A percentile compares a stretch with the other conserved stretches of the same genome.
Evolutionary conservation across 2,888 invertebrate genomes (phyloP).

Genomic region (Spodoptera exigua): DNA sequence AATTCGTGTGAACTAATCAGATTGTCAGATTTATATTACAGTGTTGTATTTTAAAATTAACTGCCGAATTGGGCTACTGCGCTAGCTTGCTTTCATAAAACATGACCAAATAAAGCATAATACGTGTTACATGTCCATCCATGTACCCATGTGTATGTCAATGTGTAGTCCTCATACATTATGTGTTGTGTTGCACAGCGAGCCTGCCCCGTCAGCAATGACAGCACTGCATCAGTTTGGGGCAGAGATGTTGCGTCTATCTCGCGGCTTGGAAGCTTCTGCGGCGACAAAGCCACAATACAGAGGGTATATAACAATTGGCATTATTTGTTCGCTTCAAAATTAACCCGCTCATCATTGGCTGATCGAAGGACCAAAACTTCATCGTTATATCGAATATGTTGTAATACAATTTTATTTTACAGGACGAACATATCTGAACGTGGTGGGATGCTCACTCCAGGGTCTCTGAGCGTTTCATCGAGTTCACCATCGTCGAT

Average conservation of each 20-base stretch:
- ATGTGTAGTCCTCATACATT: constrained; percentile 79
- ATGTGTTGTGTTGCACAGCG: constrained; percentile 89
- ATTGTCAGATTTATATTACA: no score
- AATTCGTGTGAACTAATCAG: neutral
- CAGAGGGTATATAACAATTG: constrained; percentile 84
- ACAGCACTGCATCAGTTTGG: constrained; percentile 96
- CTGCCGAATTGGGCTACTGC: constrained; percentile 10
- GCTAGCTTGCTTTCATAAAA: constrained; percentile 49
- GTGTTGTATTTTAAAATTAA: no score
- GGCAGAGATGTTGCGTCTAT: constrained; percentile 95
- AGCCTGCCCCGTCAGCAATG: constrained; percentile 94
- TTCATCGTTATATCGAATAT: neutral
- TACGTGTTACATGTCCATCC: constrained; percentile 44
- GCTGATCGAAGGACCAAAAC: constrained; percentile 38
- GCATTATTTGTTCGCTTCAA: constrained; percentile 77
- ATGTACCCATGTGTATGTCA: constrained; percentile 64
- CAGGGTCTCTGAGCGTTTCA: constrained; percentile 83
- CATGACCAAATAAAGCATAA: constrained; percentile 36
- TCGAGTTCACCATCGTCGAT: constrained; percentile 86
- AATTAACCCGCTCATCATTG: constrained; percentile 57
- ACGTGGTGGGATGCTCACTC: constrained; percentile 83
- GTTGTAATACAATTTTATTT: constrained; percentile 28
- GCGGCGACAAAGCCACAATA: constrained; percentile 84
- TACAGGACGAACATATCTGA: constrained; percentile 82
- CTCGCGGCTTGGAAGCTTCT: constrained; percentile 94